A percentile compares a stretch with the other conserved stretches of the same genome.
Conservation (phyloP, 2,113 vertebrate genomes). For the Phalacrocorax brasilianus region DNA sequence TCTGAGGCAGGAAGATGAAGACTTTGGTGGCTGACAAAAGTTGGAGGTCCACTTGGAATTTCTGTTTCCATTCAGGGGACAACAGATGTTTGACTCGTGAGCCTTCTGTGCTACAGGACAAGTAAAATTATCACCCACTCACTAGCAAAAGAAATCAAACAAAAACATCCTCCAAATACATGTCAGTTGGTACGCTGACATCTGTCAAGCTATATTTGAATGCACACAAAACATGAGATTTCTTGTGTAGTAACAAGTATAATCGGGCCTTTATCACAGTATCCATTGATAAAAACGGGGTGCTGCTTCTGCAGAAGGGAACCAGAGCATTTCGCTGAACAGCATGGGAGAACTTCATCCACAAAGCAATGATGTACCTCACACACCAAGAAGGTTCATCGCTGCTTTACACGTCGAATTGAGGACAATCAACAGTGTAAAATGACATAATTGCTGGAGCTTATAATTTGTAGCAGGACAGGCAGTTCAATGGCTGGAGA, state of each 20-base stretch:
- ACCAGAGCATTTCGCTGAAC: neutral
- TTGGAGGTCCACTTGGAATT: neutral
- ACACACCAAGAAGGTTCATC: neutral
- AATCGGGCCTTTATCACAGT: neutral
- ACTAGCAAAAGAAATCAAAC: neutral
- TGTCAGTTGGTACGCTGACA: neutral
- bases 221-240: neutral
- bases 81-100: neutral
- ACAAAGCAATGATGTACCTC: neutral
- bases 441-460: neutral
- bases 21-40: neutral
- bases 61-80: neutral
- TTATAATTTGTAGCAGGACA: neutral
- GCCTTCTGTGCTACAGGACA: neutral
- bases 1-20: neutral
- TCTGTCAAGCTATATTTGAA: neutral
- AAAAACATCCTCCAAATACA: neutral
- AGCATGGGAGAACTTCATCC: neutral
- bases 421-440: neutral
- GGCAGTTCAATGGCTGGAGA: neutral
- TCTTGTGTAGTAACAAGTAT: neutral
- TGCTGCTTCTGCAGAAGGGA: neutral
- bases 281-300: neutral
- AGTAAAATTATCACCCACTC: neutral
- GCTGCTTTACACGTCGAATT: neutral